Evolutionary conservation across 2,797 vertebrate genomes (phyloP).

Genomic region (Ciconia nigra): DNA sequence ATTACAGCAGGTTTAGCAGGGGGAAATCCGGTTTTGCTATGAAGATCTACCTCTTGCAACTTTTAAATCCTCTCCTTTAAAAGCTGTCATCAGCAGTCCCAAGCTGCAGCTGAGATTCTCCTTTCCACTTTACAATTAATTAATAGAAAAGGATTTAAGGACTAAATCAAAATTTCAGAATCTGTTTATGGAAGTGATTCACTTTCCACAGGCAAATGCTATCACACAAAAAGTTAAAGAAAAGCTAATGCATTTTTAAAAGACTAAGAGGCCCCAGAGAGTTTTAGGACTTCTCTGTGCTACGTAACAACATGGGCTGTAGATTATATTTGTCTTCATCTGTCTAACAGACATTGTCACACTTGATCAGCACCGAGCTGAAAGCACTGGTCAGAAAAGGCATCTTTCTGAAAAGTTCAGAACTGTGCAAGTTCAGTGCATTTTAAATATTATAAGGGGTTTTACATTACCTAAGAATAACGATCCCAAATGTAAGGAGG

Average conservation of each 20-base stretch:
- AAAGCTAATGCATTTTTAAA: neutral
- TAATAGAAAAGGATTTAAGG: neutral
- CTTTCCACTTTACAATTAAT: neutral
- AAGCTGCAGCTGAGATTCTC: neutral
- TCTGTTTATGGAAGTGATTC: neutral
- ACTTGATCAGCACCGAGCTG: neutral
- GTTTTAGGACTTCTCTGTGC: neutral
- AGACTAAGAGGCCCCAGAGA: neutral
- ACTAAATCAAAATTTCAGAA: neutral
- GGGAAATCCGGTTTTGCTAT: neutral
- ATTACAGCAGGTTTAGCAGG: neutral
- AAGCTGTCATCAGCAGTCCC: neutral
- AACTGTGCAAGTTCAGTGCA: neutral
- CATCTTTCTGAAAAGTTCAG: neutral
- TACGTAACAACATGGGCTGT: fast-evolving
- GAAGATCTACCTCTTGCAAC: neutral
- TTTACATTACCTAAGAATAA: neutral
- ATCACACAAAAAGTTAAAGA: neutral
- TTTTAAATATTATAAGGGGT: fast-evolving
- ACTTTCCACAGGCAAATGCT: neutral
- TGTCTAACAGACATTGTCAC: fast-evolving
- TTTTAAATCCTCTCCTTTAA: neutral
- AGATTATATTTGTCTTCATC: neutral
- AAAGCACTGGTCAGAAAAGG: neutral
- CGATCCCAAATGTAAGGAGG: neutral